A percentile compares a stretch with the other conserved stretches of the same genome.
Evolutionary conservation across 2,797 vertebrate species (phyloP).

Genomic region (Poliocrania exsul): DNA sequence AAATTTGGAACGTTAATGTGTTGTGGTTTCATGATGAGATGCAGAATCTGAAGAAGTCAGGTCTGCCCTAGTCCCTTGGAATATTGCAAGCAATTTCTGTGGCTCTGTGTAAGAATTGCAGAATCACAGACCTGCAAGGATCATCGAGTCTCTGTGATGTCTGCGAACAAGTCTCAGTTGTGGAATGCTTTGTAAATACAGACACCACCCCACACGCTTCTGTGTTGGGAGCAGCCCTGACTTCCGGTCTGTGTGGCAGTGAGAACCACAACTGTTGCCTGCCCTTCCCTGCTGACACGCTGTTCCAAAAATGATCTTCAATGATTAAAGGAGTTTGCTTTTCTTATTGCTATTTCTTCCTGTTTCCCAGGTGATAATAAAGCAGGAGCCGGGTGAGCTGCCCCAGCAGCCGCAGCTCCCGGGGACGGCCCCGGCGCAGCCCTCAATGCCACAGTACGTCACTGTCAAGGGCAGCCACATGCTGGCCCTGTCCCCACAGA

Average conservation of each 20-base stretch:
- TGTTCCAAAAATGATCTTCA: background rate
- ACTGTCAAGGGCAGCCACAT: conserved; percentile 95
- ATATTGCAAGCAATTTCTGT: background rate
- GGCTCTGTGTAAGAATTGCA: background rate
- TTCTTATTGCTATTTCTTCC: background rate
- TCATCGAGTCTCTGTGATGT: background rate
- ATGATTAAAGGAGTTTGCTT: background rate
- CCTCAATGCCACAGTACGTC: conserved; percentile 90
- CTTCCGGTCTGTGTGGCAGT: background rate
- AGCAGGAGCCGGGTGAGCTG: conserved; percentile 95
- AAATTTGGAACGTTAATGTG: background rate
- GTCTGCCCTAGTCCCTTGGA: background rate
- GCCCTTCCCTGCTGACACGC: background rate
- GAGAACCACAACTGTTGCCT: background rate
- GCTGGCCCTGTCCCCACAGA: conserved; percentile 94
- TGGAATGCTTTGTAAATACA: background rate
- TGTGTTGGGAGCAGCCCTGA: background rate
- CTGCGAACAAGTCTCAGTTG: background rate
- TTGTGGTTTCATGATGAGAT: accelerated
- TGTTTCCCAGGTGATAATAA: conserved; percentile 91
- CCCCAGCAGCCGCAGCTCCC: conserved; percentile 80
- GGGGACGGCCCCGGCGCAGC: conserved; percentile 82
- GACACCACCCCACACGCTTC: accelerated
- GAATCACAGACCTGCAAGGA: no score
- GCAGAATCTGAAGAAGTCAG: background rate